A percentile compares a stretch with the other conserved stretches of the same genome.
Evolutionary conservation across 2,797 vertebrate genomes (phyloP).

Genomic region (Hoplostethus mediterraneus): DNA sequence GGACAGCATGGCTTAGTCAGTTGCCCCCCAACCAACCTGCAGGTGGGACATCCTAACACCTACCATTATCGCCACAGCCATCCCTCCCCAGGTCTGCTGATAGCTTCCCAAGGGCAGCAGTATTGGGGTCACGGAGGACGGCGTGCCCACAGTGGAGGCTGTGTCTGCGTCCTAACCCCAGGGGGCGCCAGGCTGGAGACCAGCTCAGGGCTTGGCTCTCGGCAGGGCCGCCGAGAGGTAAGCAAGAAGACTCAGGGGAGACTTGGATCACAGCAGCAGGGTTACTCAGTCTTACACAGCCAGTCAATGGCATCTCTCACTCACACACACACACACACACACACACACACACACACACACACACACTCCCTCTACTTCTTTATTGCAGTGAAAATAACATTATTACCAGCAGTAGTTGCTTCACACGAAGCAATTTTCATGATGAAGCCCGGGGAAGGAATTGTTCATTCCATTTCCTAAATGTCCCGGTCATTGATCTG

Average conservation of each 20-base stretch:
- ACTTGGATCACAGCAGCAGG: conserved; percentile 60
- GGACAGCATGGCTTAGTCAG: conserved; percentile 25
- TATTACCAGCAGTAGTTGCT: conserved; percentile 32
- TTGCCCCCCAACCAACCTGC: conserved; percentile 39
- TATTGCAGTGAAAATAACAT: conserved; percentile 48
- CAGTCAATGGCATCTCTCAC: conserved; percentile 38
- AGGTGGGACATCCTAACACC: conserved; percentile 50
- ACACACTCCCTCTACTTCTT: conserved; percentile 8
- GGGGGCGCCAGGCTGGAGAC: conserved; percentile 28
- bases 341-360: background rate
- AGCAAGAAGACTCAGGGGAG: conserved; percentile 45
- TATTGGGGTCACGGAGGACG: conserved; percentile 64
- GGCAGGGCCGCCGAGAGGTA: conserved; percentile 45
- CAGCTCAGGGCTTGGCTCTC: conserved; percentile 42
- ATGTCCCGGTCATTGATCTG: conserved; percentile 62
- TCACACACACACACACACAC: background rate
- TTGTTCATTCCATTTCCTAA: conserved; percentile 64
- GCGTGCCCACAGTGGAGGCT: conserved; percentile 24
- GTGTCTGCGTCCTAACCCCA: conserved; percentile 23
- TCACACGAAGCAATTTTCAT: conserved; percentile 59
- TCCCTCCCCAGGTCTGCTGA: conserved; percentile 40
- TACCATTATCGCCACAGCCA: conserved; percentile 45
- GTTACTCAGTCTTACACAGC: conserved; percentile 53
- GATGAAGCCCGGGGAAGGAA: conserved; percentile 29
- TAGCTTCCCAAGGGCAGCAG: conserved; percentile 47